Conservation (phyloP, 92 coral and sea anemone genomes). For the Epizoanthus scotinus region DNA sequence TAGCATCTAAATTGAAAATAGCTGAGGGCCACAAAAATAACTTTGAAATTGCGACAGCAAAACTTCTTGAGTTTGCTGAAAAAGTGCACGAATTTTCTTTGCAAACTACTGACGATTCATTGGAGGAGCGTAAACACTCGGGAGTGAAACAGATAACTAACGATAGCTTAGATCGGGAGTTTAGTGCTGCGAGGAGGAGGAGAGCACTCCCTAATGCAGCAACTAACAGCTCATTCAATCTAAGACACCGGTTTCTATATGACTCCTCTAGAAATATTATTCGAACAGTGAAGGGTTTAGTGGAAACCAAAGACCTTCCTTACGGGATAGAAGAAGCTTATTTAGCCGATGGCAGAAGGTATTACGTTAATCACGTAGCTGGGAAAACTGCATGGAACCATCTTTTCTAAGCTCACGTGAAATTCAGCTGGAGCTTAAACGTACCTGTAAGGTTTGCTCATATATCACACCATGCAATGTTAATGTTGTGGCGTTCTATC, state of each 20-base stretch:
- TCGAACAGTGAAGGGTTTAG: neutral
- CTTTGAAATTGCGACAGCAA: neutral
- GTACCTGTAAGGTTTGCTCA: no score
- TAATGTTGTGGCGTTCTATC: no score
- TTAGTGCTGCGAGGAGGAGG: no score
- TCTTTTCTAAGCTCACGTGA: neutral
- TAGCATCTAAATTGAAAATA: neutral
- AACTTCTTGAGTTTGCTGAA: neutral
- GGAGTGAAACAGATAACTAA: no score
- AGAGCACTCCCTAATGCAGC: no score
- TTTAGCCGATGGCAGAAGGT: neutral
- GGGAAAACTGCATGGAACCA: neutral
- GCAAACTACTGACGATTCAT: neutral
- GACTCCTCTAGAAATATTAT: neutral
- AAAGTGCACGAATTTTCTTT: neutral
- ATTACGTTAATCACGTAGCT: neutral
- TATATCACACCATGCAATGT: no score
- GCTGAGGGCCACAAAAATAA: neutral
- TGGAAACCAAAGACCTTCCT: neutral
- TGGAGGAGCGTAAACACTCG: no score
- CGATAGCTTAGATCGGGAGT: no score
- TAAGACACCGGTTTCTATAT: neutral
- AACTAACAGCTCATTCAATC: neutral
- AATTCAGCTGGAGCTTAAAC: no score
- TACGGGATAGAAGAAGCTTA: neutral